Conservation (phyloP, 2,888 invertebrate genomes). For the Liopterus haemorrhoidalis region DNA sequence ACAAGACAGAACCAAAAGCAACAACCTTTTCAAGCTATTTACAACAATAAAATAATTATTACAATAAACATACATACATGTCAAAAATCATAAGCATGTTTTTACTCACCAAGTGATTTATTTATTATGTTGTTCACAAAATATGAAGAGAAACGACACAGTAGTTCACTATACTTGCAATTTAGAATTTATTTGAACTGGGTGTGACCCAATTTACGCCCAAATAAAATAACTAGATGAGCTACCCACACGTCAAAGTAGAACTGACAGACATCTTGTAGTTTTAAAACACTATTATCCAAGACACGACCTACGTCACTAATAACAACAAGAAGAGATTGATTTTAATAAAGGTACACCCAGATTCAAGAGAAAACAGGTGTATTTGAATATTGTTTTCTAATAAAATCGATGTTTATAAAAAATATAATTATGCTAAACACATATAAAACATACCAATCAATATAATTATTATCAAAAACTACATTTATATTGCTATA, state of each 20-base stretch:
- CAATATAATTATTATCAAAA: no score
- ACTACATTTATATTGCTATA: no score
- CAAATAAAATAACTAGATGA: slow-evolving; percentile 34
- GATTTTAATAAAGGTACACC: no score
- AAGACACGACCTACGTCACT: slow-evolving; percentile 16
- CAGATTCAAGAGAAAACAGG: no score
- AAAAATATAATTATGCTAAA: no score
- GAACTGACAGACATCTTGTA: slow-evolving; percentile 38
- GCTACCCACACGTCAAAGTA: slow-evolving; percentile 41
- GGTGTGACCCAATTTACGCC: slow-evolving; percentile 39
- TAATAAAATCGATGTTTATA: no score
- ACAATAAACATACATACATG: slow-evolving; percentile 17
- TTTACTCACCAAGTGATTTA: no score
- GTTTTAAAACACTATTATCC: slow-evolving; percentile 31
- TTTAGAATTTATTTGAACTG: slow-evolving; percentile 30
- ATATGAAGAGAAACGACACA: no score
- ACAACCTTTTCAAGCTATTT: slow-evolving; percentile 16
- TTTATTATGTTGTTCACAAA: no score
- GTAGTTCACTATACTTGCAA: slow-evolving; percentile 27
- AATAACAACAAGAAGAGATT: no score
- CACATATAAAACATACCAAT: no score
- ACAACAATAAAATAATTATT: slow-evolving; percentile 17
- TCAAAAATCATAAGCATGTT: slow-evolving; percentile 17
- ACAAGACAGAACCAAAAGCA: slow-evolving; percentile 22
- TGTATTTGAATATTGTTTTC: no score